Percentiles rank a stretch among this genome's conserved stretches.
phyloP scores from a whole-genome alignment of 2,888 invertebrate species.

The Mechanitis messenoides region DNA sequence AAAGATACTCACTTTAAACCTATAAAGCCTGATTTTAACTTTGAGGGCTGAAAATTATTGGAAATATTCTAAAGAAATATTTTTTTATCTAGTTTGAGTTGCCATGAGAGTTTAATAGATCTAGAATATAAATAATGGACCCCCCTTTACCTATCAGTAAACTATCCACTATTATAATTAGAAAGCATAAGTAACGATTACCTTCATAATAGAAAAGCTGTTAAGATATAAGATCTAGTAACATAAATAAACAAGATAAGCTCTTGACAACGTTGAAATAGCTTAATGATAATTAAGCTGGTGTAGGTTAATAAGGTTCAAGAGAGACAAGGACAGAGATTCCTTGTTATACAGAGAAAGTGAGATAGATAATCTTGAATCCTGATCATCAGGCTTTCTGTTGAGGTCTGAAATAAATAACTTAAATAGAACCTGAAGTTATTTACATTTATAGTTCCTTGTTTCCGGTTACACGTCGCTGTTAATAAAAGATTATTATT shows the following conservation, averaged over 20 bases:
- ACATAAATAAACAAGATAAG: conserved; percentile 25
- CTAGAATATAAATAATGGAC: no score
- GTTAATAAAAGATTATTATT: no score
- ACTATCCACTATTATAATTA: conserved; percentile 19
- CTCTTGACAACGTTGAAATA: conserved; percentile 20
- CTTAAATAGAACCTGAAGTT: no score
- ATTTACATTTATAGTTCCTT: no score
- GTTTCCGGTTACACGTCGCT: no score
- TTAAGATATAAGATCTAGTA: conserved; percentile 22
- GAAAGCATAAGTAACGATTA: conserved; percentile 25
- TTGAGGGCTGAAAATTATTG: no score
- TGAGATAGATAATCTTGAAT: neutral
- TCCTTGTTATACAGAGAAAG: neutral
- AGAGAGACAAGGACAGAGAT: neutral
- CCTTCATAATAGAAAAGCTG: conserved; percentile 20
- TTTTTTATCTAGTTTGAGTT: no score
- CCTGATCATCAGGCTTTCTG: neutral
- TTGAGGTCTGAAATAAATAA: no score
- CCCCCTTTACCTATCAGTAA: neutral
- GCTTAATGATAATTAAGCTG: conserved; percentile 20
- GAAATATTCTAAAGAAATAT: no score
- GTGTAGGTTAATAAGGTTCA: conserved; percentile 3
- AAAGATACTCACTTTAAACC: no score
- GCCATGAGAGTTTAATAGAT: no score
- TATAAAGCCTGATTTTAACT: no score